These are phyloP conservation scores for Cyprinella venusta DNA, from an alignment of 2,797 vertebrate genomes.

Conservation along the genomic window DNA sequence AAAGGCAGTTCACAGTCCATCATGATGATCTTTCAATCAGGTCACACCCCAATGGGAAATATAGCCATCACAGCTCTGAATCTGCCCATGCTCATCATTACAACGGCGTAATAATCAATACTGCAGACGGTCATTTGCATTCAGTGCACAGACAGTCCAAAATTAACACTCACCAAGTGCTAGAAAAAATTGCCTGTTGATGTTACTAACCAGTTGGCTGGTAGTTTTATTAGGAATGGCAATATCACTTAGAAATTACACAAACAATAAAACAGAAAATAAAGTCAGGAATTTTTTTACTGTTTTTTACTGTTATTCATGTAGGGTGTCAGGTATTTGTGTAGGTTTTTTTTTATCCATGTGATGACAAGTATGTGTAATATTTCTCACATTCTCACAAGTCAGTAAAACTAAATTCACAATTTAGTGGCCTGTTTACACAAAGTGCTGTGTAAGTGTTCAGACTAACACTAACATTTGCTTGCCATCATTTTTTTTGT, in stretches of 20 bases:
- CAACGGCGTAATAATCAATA: conserved; percentile 14
- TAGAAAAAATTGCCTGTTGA: not conserved
- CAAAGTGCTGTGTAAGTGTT: too few relatives aligned
- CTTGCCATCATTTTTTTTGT: too few relatives aligned
- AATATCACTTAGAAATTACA: not conserved
- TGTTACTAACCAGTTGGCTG: conserved; percentile 14
- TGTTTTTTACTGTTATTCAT: not conserved
- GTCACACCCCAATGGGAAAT: not conserved
- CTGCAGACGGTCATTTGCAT: conserved; percentile 19
- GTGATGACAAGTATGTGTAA: not conserved
- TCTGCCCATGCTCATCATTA: not conserved
- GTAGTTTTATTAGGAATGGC: not conserved
- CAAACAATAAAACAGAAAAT: not conserved
- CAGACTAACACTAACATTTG: too few relatives aligned
- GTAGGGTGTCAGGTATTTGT: not conserved
- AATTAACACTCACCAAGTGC: conserved; percentile 8
- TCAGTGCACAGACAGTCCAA: not conserved
- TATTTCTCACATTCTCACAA: not conserved
- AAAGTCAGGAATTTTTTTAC: not conserved
- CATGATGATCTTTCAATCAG: conserved; percentile 17
- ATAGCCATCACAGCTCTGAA: conserved; percentile 10
- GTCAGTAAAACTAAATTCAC: not conserved
- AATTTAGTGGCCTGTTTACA: too few relatives aligned
- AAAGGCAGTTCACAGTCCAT: conserved; percentile 22
- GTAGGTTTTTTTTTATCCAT: not conserved